Evolutionary conservation across 2,797 vertebrate genomes (phyloP), one percentile per base, ranked within the genome.

Genomic region (Myripristis murdjan): DNA sequence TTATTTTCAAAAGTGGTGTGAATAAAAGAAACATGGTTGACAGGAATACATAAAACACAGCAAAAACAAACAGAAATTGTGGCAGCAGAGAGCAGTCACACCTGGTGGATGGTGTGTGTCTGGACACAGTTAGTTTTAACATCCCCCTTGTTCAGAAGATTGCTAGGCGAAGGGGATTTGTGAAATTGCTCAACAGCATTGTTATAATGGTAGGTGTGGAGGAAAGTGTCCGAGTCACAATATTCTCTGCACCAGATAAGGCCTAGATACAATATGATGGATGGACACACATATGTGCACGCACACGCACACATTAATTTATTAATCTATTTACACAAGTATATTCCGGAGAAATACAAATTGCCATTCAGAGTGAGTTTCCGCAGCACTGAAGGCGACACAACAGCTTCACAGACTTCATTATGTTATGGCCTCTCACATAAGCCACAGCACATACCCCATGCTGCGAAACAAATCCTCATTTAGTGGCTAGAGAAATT

Each of bases 401-500:
- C 67, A 39, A 23, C 76, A 43, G 65, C 71, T 59, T 70, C 56
- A 14, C 64, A 58, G 69, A 73, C 64, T 77, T 84, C 74, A 86
- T 86, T 86, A 82, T 70, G 77, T 77, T 59, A 77, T 15, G 33
- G 67, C 64, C 73, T 77, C 76, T 75, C 76, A 55, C 69, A 74
- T 81, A 67, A 81, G 58, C 48, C 18, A 22, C 66, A 53, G 33
- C 3, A 12, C 31, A 35, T 10, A 55, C 71, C 49, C 52, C 73
- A 66, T 66, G 47, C 69, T 73, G 78, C 71, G 69, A 87, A 74
- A 75, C 57, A 51, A 62, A 44, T 70, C 58, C 49, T 62, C 58
- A 53, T 70, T 54, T 60, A 60, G 57, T 22, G 48, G 37, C 7
- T 12, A 20, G 56, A 43, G 18, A 53, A 43, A 52, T 31, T 18